Base-by-base conservation (phyloP, 2,888 invertebrate species). In the Eristalinus sepulchralis region DNA sequence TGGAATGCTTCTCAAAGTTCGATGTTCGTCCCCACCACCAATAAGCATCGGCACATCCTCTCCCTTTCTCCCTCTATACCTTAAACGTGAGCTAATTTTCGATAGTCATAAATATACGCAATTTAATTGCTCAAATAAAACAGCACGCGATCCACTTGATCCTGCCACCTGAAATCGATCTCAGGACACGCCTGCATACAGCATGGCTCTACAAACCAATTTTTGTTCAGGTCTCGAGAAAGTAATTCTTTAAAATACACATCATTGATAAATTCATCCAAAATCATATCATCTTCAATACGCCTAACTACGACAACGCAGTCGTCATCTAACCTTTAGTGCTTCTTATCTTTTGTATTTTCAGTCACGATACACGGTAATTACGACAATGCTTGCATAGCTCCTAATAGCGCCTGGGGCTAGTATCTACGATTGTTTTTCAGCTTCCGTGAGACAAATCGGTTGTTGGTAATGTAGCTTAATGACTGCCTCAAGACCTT, bases 291-390 rank as follows among this genome's bases (percentile, higher is more conserved):
- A 13, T 60, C 47, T 47, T n/a, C 47, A 47, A 6, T 5, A 17
- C 47, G 8, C 17, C 17, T 47, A n/a, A 8, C 47, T 5, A 17
- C 47, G 31, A 13, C 59, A 33, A 11, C 36, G 24, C 13, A 71
- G 27, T 27, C 55, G 66, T 9, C 75, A 66, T 39, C 75, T 75
- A 57, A 73, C 73, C 73, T 73, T 73, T 63, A 36, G 34, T 4
- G 53, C 34, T 55, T 36, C 73, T 17, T n/a, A 63, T 55, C 63
- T 55, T 6, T 36, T 59, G 57, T 39, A 36, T 24, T 22, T 55
- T 17, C 33, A 63, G 73, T 64, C 73, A 63, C 63, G 63, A 73
- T 24, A 36, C 47, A 8, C 17, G 47, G 8, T 47, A 47, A 13
- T 62, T 33, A 33, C 27, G 27, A 27, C 2, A 27, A 5, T 36